Percentiles rank a stretch among this genome's conserved stretches.
phyloP scores from a whole-genome alignment of 2,113 vertebrate genomes.

The Megatriorchis doriae region DNA sequence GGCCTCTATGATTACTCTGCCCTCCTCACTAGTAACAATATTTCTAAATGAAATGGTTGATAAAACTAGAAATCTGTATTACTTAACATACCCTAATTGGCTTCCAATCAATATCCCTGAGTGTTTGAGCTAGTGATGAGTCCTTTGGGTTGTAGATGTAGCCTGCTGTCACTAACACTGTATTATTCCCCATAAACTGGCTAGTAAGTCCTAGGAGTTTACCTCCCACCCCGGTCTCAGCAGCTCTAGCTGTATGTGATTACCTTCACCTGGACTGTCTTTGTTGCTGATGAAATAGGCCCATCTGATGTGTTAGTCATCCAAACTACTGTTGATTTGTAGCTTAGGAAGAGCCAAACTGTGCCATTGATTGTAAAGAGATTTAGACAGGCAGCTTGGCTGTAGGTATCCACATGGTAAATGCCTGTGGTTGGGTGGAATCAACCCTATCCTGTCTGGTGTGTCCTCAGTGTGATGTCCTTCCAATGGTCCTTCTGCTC shows the following conservation, averaged over 20 bases:
- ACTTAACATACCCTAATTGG: neutral
- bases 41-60: neutral
- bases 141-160: neutral
- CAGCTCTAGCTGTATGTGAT: neutral
- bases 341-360: neutral
- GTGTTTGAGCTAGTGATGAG: neutral
- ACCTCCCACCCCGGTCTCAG: neutral
- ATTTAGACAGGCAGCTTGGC: neutral
- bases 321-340: neutral
- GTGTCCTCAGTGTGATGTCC: neutral
- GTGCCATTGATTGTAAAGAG: neutral
- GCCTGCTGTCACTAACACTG: neutral
- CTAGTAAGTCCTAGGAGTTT: neutral
- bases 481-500: neutral
- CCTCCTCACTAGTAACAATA: neutral
- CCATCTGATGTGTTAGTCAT: neutral
- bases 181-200: neutral
- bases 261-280: neutral
- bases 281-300: neutral
- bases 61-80: neutral
- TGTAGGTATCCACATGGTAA: neutral
- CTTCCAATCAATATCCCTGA: neutral
- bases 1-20: too few relatives aligned
- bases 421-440: neutral
- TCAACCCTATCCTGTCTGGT: neutral